phyloP scores from a whole-genome alignment of 2,113 vertebrate genomes.

The Uria lomvia region DNA sequence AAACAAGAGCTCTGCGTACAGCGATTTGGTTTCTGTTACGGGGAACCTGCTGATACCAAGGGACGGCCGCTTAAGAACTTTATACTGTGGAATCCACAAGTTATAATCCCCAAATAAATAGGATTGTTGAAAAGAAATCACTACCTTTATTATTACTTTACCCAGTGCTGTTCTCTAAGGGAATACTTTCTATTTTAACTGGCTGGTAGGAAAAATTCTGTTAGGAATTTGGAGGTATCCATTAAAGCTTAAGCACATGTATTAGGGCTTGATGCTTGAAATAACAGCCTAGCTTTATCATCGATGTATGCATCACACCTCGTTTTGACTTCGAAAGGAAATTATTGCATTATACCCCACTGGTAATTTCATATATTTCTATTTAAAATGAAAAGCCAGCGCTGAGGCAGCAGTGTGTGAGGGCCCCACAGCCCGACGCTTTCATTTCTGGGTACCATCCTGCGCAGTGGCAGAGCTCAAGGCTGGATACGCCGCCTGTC shows the following conservation, averaged over 20 bases:
- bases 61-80: not conserved
- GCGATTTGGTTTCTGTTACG: not conserved
- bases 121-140: not conserved
- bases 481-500: accelerated
- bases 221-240: not conserved
- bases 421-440: not conserved
- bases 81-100: not conserved
- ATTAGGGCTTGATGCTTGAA: not conserved
- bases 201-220: not conserved
- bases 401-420: not conserved
- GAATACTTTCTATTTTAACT: not conserved
- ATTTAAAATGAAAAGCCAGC: not conserved
- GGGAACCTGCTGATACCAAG: not conserved
- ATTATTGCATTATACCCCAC: not conserved
- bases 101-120: not conserved
- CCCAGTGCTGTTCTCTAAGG: not conserved
- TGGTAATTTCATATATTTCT: not conserved
- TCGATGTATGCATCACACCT: not conserved
- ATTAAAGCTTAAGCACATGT: not conserved
- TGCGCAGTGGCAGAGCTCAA: not conserved
- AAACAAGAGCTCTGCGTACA: not conserved
- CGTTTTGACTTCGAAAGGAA: not conserved
- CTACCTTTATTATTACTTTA: not conserved
- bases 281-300: not conserved
- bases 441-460: not conserved